These are phyloP conservation scores for Sepioteuthis lessoniana DNA, from an alignment of 2,888 invertebrate genomes.

Conservation along the genomic window DNA sequence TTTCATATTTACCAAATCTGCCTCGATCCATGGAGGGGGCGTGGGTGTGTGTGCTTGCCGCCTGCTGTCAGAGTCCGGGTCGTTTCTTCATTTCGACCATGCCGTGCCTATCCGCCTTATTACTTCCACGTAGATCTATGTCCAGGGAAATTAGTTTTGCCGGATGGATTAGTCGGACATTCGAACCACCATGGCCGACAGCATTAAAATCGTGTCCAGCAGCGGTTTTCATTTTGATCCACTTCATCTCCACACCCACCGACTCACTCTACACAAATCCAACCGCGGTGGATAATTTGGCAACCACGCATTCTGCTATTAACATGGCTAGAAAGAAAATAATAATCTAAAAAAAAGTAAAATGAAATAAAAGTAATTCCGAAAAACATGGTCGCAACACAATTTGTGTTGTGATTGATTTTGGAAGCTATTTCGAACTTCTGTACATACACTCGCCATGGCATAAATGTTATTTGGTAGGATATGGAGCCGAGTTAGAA, in stretches of 20 bases:
- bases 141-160: not conserved
- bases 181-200: not conserved
- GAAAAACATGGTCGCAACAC: no score
- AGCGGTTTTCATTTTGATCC: not conserved
- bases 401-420: no score
- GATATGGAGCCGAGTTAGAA: no score
- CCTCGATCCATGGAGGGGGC: not conserved
- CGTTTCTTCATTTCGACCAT: not conserved
- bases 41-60: no score
- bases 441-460: no score
- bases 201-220: not conserved
- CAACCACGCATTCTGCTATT: not conserved
- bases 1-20: not conserved
- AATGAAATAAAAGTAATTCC: no score
- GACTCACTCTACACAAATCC: not conserved
- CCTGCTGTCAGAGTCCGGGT: not conserved
- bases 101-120: no score
- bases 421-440: no score
- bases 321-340: not conserved
- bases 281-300: not conserved
- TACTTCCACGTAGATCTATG: slow-evolving; percentile 24
- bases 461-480: no score
- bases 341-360: no score
- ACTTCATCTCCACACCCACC: not conserved
- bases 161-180: slow-evolving; percentile 10